phyloP scores from a whole-genome alignment of 2,113 vertebrate species.

The Engystomops pustulosus region DNA sequence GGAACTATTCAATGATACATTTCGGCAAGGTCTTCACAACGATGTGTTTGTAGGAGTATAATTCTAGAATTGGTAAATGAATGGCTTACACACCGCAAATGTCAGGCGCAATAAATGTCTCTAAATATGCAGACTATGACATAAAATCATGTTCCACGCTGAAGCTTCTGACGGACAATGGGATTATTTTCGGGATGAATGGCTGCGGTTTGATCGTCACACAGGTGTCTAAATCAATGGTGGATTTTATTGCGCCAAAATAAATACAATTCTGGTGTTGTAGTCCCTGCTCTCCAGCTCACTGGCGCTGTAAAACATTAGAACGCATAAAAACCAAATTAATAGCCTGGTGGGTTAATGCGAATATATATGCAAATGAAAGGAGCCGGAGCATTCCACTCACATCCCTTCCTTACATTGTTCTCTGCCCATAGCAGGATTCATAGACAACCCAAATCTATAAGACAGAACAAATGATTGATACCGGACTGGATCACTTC shows the following conservation, averaged over 20 bases:
- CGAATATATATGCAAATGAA: slow-evolving; percentile 28
- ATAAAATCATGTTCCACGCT: background rate
- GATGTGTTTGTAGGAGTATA: too few relatives aligned
- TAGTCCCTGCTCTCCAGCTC: background rate
- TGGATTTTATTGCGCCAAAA: background rate
- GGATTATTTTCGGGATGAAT: slow-evolving; percentile 2
- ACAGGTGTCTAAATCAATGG: slow-evolving; percentile 21
- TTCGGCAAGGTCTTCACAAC: too few relatives aligned
- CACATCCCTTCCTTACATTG: background rate
- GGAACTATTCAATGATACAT: too few relatives aligned
- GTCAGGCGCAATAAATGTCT: background rate
- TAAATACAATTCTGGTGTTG: slow-evolving; percentile 13
- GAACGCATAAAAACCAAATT: slow-evolving; percentile 3
- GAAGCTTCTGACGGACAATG: background rate
- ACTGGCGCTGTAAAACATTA: slow-evolving; percentile 24
- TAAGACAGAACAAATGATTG: background rate
- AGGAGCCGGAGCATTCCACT: background rate
- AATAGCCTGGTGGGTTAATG: slow-evolving; percentile 25
- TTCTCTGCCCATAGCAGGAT: background rate
- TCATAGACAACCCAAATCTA: background rate
- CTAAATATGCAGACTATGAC: background rate
- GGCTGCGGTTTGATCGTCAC: background rate
- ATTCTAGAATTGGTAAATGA: too few relatives aligned
- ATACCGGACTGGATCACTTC: too few relatives aligned
- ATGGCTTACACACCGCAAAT: background rate